phyloP scores from a whole-genome alignment of 2,888 invertebrate species.

The Chalcis sispes region DNA sequence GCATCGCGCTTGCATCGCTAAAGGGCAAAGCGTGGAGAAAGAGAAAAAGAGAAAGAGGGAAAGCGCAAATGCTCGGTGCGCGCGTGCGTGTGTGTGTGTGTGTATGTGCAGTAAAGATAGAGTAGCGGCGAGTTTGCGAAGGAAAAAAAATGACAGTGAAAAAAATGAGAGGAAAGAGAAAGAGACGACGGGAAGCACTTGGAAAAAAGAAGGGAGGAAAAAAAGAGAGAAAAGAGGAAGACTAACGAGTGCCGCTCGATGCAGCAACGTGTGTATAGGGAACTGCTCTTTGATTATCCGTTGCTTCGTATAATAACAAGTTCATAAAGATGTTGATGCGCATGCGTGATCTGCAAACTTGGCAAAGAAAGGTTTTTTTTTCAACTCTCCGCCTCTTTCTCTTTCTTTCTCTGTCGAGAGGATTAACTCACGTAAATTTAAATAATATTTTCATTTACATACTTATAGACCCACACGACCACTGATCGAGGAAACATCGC shows the following conservation, averaged over 20 bases:
- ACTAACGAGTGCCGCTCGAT: slow-evolving; percentile 34
- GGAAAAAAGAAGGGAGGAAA: slow-evolving; percentile 7
- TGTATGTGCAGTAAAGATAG: not conserved
- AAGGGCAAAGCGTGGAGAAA: slow-evolving; percentile 36
- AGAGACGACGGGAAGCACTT: not conserved
- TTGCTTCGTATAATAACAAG: slow-evolving; percentile 73
- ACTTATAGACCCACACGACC: slow-evolving; percentile 59
- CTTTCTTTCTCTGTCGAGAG: slow-evolving; percentile 42
- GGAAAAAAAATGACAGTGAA: slow-evolving; percentile 25
- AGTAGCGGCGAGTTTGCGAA: slow-evolving; percentile 12
- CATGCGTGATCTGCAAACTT: slow-evolving; percentile 57
- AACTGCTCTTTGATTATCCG: slow-evolving; percentile 74
- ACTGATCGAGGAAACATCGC: slow-evolving; percentile 45
- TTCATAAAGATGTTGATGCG: slow-evolving; percentile 73
- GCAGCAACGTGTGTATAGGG: slow-evolving; percentile 42
- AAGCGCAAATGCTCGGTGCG: slow-evolving; percentile 26
- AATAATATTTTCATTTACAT: slow-evolving; percentile 70
- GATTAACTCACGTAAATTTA: slow-evolving; percentile 58
- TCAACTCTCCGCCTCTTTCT: slow-evolving; percentile 26
- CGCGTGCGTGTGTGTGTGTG: not conserved
- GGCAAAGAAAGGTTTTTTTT: no score
- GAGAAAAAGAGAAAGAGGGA: slow-evolving; percentile 37
- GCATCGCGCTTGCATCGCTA: slow-evolving; percentile 18
- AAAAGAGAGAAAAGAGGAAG: slow-evolving; percentile 22
- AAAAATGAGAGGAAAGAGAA: not conserved